Evolutionary conservation across 2,888 invertebrate genomes (phyloP).

Genomic region (Aphrophora alni): DNA sequence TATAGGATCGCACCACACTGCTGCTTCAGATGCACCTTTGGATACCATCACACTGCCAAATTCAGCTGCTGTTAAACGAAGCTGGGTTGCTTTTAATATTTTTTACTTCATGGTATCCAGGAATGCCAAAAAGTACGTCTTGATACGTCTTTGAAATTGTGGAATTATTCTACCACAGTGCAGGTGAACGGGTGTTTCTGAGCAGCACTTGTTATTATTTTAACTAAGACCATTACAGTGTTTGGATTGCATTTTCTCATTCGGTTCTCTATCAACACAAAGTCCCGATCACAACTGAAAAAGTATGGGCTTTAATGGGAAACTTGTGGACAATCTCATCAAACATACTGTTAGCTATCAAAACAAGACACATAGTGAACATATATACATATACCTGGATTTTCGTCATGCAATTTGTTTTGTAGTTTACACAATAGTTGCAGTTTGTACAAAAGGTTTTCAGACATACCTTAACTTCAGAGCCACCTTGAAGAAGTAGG

Average conservation of each 20-base stretch:
- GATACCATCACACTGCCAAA: slow-evolving; percentile 1
- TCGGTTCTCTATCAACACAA: no score
- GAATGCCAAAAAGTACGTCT: no score
- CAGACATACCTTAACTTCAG: no score
- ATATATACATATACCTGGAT: no score
- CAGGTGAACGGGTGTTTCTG: no score
- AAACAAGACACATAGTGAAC: background rate
- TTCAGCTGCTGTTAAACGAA: background rate
- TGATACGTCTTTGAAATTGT: slow-evolving; percentile 10
- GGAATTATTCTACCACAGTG: background rate
- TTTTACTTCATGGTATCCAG: background rate
- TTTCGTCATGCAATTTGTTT: no score
- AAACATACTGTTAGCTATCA: background rate
- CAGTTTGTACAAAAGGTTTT: no score
- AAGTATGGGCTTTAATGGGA: background rate
- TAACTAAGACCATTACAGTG: no score
- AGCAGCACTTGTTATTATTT: no score
- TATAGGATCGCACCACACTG: slow-evolving; percentile 2
- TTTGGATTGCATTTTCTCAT: no score
- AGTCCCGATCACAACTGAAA: no score
- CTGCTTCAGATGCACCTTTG: slow-evolving; percentile 9
- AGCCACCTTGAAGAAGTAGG: background rate
- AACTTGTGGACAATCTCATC: background rate
- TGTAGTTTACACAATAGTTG: no score
- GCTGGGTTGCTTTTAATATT: background rate